Conservation (phyloP, 2,888 invertebrate species). For the Odontocerum albicorne region DNA sequence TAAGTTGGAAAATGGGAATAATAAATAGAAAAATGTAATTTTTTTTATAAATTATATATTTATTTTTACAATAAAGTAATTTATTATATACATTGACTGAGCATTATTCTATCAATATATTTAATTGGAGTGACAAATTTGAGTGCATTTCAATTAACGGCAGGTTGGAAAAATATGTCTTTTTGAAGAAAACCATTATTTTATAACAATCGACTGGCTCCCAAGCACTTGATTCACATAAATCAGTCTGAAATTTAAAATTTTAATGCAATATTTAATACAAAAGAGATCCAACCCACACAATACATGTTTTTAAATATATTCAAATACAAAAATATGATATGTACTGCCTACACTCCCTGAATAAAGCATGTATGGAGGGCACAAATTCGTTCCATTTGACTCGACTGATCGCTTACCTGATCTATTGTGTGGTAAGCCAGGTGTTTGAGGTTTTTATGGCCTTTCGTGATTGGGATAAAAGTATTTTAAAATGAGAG, state of each 20-base stretch:
- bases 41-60: neutral
- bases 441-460: too few relatives aligned
- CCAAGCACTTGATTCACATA: neutral
- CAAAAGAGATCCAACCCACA: neutral
- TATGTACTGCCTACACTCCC: too few relatives aligned
- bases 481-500: too few relatives aligned
- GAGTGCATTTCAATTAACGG: slow-evolving; percentile 10
- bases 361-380: too few relatives aligned
- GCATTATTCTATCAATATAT: slow-evolving; percentile 2
- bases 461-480: too few relatives aligned
- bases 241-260: slow-evolving; percentile 6
- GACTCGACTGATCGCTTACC: too few relatives aligned
- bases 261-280: neutral
- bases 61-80: neutral
- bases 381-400: too few relatives aligned
- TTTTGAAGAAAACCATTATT: slow-evolving; percentile 6
- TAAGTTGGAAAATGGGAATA: too few relatives aligned
- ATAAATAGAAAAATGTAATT: too few relatives aligned
- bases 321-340: too few relatives aligned
- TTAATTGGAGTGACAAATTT: slow-evolving; percentile 5
- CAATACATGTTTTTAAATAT: too few relatives aligned
- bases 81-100: neutral
- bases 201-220: slow-evolving; percentile 14
- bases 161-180: slow-evolving; percentile 7
- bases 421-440: too few relatives aligned